Conservation (phyloP, 1,140 invertebrate species). For the Mizuhopecten yessoensis region DNA sequence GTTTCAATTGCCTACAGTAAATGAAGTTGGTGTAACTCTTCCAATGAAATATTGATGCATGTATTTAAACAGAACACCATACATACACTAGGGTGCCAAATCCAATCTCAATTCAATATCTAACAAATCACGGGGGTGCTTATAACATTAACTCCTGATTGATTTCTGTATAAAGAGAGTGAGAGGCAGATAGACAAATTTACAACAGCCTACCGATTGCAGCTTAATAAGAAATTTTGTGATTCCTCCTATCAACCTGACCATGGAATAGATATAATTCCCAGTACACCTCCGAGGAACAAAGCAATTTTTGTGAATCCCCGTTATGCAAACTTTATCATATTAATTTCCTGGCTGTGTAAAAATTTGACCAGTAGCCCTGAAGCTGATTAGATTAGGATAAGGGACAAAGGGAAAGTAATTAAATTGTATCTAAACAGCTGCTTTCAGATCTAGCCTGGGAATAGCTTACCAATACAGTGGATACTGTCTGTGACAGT, state of each 20-base stretch:
- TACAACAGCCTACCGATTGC: constrained; percentile 14
- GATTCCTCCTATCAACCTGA: neutral
- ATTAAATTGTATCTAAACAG: constrained; percentile 36
- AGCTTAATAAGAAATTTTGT: constrained; percentile 35
- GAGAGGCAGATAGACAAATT: constrained; percentile 12
- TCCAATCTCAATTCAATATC: constrained; percentile 39
- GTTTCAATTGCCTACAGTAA: neutral
- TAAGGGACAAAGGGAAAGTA: neutral
- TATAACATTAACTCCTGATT: constrained; percentile 3
- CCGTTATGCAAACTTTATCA: constrained; percentile 24
- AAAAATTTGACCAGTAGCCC: neutral
- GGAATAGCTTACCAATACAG: too few relatives aligned
- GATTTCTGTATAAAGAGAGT: constrained; percentile 6
- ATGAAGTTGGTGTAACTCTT: neutral
- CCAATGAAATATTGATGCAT: constrained; percentile 25
- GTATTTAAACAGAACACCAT: constrained; percentile 17
- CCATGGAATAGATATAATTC: constrained; percentile 10
- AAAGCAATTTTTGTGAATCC: constrained; percentile 33
- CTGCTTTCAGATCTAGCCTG: neutral
- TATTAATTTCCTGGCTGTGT: constrained; percentile 34
- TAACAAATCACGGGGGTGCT: constrained; percentile 18
- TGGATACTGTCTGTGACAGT: neutral
- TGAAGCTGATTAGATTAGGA: constrained; percentile 27
- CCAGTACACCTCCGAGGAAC: neutral
- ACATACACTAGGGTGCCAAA: constrained; percentile 33